These are phyloP conservation scores for Pyrocephalus nanus DNA, from an alignment of 2,797 vertebrate genomes.

Conservation along the genomic window DNA sequence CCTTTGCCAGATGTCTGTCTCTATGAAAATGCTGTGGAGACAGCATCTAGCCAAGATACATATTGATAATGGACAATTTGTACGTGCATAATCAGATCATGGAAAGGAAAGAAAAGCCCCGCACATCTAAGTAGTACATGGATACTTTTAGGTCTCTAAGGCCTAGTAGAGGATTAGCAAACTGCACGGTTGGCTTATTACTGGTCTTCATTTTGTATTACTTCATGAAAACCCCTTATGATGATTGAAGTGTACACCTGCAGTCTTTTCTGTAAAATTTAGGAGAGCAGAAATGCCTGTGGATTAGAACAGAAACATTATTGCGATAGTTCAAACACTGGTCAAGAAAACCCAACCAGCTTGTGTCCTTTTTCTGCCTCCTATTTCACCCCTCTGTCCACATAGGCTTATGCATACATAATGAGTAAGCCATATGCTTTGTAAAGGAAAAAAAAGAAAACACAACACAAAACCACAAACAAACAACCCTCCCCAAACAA, in stretches of 20 bases:
- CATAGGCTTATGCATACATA: background rate
- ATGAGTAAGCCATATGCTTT: background rate
- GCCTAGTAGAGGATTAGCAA: background rate
- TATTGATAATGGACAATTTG: background rate
- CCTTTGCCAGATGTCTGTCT: conserved; percentile 24
- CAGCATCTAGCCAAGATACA: conserved; percentile 29
- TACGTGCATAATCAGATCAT: background rate
- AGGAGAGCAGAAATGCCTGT: background rate
- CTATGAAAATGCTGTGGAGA: background rate
- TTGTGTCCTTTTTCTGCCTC: background rate
- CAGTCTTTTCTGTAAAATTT: background rate
- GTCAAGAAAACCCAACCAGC: background rate
- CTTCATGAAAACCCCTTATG: background rate
- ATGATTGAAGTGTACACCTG: background rate
- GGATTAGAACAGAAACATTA: background rate
- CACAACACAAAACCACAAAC: background rate
- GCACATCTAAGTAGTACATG: background rate
- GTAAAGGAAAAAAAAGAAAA: background rate
- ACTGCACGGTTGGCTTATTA: background rate
- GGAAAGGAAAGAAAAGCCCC: background rate
- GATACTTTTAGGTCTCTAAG: background rate
- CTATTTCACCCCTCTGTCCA: background rate
- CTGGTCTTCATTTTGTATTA: background rate
- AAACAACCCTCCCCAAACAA: background rate
- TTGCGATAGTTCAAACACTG: background rate